Base-by-base conservation (phyloP, 1,140 invertebrate species). In the Orchestia grillus region DNA sequence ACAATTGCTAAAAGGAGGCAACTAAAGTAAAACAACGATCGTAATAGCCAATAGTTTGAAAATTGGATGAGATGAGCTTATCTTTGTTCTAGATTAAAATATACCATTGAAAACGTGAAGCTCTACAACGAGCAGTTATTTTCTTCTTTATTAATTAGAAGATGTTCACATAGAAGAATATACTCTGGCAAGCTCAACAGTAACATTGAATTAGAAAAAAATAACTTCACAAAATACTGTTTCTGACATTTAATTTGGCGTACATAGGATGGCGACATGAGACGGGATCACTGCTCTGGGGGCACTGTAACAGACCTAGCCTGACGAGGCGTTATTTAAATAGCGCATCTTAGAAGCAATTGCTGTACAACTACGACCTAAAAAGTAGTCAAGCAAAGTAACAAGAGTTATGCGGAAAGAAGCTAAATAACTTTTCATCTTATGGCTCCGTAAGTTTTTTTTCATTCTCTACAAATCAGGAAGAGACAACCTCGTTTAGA, bases 201-300 rank as follows among this genome's bases (percentile, higher is more conserved):
- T 90, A 90, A 90, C 88, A 90, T 4, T 90, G 23, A 90, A 42
- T 90, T 90, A 90, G n/a, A 41, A 90, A 90, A 90, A 90, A 90
- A 90, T 90, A 90, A 42, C n/a, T 42, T 90, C 88, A 44, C 88
- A 90, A 90, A 90, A 90, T 90, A 90, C 88, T 41, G 88, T 41
- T 90, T 90, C 28, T 77, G 62, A 77, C 62, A 77, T 77, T 77
- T 1, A 36, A 77, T 77, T 77, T 77, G 62, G 62, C 62, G 62
- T 36, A 36, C 15, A 77, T 15, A 77, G 62, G 62, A 77, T 77
- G 62, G 62, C 62, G 62, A 15, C 62, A 19, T 77, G 11, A 77
- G 62, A 77, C 62, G 62, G 62, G 62, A 77, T 77, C 62, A 36
- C 62, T 77, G 15, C 62, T 77, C 62, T 19, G 28, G 62, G 11